Conservation (phyloP, 2,113 vertebrate species). For the Mionectes macconnelli region DNA sequence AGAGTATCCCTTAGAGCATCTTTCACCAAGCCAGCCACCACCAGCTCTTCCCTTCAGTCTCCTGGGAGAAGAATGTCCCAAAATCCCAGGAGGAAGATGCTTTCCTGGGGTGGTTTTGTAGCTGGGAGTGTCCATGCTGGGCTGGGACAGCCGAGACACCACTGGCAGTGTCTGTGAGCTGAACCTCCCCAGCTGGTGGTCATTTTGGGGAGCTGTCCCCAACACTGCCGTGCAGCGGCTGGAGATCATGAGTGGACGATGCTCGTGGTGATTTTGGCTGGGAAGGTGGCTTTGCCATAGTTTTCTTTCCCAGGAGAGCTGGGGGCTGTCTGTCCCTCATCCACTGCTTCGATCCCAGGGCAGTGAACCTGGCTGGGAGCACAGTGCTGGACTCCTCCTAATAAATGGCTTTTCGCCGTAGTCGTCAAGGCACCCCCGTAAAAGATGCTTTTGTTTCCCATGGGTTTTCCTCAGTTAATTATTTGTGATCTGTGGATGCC, state of each 20-base stretch:
- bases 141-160: background rate
- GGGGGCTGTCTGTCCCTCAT: background rate
- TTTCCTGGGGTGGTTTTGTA: background rate
- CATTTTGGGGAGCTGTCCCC: background rate
- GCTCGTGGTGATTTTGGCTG: background rate
- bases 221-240: fast-evolving
- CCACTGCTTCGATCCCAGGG: fast-evolving
- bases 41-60: background rate
- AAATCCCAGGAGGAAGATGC: background rate
- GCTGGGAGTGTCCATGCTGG: background rate
- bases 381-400: background rate
- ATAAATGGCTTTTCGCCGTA: background rate
- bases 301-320: background rate
- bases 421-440: background rate
- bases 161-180: background rate
- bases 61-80: background rate
- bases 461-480: slow-evolving; percentile 64
- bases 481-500: slow-evolving; percentile 61
- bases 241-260: fast-evolving
- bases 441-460: slow-evolving; percentile 59
- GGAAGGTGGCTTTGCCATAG: fast-evolving
- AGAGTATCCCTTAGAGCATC: background rate
- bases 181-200: background rate
- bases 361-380: background rate
- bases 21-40: fast-evolving